Conservation (phyloP, 2,797 vertebrate species). For the Lateolabrax maculatus region DNA sequence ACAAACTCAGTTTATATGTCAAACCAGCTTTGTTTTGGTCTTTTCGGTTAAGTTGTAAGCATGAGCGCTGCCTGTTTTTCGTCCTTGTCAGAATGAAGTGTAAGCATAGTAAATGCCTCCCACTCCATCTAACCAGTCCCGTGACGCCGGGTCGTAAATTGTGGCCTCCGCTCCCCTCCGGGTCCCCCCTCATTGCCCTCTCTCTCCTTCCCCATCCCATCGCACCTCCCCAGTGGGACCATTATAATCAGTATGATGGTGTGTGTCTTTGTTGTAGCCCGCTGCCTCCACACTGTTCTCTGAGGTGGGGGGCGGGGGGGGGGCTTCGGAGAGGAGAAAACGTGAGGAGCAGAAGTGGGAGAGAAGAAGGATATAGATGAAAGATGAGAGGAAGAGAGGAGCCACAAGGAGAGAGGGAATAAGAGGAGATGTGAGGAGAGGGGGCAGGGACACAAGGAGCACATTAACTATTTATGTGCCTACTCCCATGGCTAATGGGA, state of each 20-base stretch:
- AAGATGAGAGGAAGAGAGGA: conserved; percentile 62
- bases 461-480: conserved; percentile 86
- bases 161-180: conserved; percentile 44
- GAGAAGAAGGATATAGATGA: conserved; percentile 47
- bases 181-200: conserved; percentile 51
- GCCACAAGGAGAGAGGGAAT: conserved; percentile 43
- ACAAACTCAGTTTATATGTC: neutral
- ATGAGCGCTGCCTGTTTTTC: conserved; percentile 42
- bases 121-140: conserved; percentile 67
- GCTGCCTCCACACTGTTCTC: conserved; percentile 40
- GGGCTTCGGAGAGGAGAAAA: conserved; percentile 24
- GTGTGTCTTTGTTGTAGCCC: conserved; percentile 46
- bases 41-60: conserved; percentile 23
- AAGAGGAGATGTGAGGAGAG: conserved; percentile 49
- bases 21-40: conserved; percentile 17
- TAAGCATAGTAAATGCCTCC: conserved; percentile 56
- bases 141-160: conserved; percentile 63
- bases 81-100: conserved; percentile 46
- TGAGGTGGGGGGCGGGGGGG: conserved; percentile 34
- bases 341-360: conserved; percentile 31
- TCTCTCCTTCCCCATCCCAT: conserved; percentile 59
- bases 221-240: conserved; percentile 70
- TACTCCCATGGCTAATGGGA: conserved; percentile 83
- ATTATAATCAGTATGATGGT: conserved; percentile 70
- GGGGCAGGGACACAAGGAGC: conserved; percentile 63